Evolutionary conservation across 2,888 invertebrate species (phyloP).

Genomic region (Baronia brevicornis): DNA sequence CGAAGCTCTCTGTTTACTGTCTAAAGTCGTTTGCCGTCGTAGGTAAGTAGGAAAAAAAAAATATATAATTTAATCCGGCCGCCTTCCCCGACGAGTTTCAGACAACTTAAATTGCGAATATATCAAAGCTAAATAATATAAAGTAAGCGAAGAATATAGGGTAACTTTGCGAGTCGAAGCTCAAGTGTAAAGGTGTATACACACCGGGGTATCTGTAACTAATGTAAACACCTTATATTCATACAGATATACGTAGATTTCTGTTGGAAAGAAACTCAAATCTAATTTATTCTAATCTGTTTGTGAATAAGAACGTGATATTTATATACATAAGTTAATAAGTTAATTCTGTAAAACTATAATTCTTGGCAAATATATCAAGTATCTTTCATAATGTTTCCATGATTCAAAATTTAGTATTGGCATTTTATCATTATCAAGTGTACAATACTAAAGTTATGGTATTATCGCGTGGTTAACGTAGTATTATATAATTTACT

Average conservation of each 20-base stretch:
- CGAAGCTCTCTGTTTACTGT: constrained; percentile 40
- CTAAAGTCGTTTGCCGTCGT: constrained; percentile 44
- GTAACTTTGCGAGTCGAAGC: constrained; percentile 45
- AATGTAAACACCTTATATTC: constrained; percentile 19
- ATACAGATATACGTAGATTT: too few relatives aligned
- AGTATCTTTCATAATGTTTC: too few relatives aligned
- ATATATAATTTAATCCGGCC: constrained; percentile 61
- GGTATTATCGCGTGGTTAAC: too few relatives aligned
- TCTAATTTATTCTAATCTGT: neutral
- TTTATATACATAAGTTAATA: too few relatives aligned
- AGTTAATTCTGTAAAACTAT: too few relatives aligned
- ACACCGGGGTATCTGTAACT: constrained; percentile 18
- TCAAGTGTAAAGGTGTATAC: constrained; percentile 29
- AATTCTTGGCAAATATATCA: too few relatives aligned
- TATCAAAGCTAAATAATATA: constrained; percentile 71
- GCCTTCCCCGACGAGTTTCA: constrained; percentile 57
- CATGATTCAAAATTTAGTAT: too few relatives aligned
- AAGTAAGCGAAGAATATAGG: constrained; percentile 62
- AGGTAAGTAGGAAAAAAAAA: constrained; percentile 45
- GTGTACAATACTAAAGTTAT: too few relatives aligned
- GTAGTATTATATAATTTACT: too few relatives aligned
- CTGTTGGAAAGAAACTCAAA: too few relatives aligned
- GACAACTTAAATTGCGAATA: constrained; percentile 71
- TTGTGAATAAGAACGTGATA: too few relatives aligned
- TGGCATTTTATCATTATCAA: too few relatives aligned